A percentile compares a stretch with the other conserved stretches of the same genome.
Conservation (phyloP, 2,888 invertebrate species). For the Trissonchulus latispiculum region DNA sequence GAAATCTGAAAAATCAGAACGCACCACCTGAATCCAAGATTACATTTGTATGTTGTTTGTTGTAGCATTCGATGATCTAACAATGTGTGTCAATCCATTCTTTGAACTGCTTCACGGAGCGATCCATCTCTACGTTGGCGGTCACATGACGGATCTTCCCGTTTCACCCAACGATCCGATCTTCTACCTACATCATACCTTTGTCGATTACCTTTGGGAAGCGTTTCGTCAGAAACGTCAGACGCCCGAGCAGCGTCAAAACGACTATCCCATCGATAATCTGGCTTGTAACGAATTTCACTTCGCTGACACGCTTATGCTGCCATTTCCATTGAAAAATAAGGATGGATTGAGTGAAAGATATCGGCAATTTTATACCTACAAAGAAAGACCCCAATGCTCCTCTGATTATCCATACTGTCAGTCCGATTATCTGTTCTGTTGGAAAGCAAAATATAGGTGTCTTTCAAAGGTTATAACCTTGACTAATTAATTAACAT, state of each 20-base stretch:
- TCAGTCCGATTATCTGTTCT: conserved; percentile 30
- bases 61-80: conserved; percentile 10
- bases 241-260: background rate
- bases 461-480: conserved; percentile 32
- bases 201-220: conserved; percentile 37
- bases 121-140: conserved; percentile 33
- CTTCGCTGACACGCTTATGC: background rate
- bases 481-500: background rate
- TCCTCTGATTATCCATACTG: background rate
- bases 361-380: conserved; percentile 6
- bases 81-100: conserved; percentile 27
- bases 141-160: conserved; percentile 32
- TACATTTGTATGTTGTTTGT: no score
- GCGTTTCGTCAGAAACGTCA: conserved; percentile 19
- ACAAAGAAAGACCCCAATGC: background rate
- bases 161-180: conserved; percentile 36
- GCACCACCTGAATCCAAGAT: no score
- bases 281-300: conserved; percentile 10
- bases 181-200: conserved; percentile 36
- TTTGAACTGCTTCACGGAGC: conserved; percentile 33
- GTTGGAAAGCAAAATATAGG: conserved; percentile 29
- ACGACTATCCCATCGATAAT: background rate
- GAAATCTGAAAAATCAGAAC: no score
- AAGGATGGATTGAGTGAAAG: background rate
- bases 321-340: conserved; percentile 4